Conservation (phyloP, 2,113 vertebrate genomes). For the Tonatia bakeri region DNA sequence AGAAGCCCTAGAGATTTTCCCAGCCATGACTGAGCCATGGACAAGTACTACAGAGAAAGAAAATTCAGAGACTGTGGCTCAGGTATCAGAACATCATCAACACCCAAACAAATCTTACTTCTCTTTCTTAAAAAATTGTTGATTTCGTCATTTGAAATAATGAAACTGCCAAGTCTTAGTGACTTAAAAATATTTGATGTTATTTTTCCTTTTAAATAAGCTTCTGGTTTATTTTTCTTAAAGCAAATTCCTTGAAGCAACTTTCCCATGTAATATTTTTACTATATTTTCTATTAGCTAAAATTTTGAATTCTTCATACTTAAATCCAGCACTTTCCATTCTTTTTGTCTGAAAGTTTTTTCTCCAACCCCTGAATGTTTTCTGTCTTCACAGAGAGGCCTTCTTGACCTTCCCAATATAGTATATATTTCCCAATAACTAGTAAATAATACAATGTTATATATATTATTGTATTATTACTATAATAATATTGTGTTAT, state of each 20-base stretch:
- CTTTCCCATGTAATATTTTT: neutral
- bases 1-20: neutral
- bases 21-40: neutral
- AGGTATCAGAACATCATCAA: neutral
- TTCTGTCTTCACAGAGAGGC: neutral
- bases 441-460: too few relatives aligned
- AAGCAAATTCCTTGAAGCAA: neutral
- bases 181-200: neutral
- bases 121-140: neutral
- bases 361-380: neutral
- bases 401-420: neutral
- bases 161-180: neutral
- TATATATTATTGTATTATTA: neutral
- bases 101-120: neutral
- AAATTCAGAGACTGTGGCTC: neutral
- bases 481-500: too few relatives aligned
- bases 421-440: neutral
- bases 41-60: neutral
- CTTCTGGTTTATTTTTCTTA: neutral
- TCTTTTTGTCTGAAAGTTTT: neutral
- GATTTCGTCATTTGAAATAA: neutral
- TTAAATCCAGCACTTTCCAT: neutral
- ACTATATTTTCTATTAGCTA: neutral
- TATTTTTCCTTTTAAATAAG: neutral
- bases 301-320: neutral